These are phyloP conservation scores for Saccopteryx bilineata DNA, from an alignment of 2,113 vertebrate genomes.

Conservation along the genomic window DNA sequence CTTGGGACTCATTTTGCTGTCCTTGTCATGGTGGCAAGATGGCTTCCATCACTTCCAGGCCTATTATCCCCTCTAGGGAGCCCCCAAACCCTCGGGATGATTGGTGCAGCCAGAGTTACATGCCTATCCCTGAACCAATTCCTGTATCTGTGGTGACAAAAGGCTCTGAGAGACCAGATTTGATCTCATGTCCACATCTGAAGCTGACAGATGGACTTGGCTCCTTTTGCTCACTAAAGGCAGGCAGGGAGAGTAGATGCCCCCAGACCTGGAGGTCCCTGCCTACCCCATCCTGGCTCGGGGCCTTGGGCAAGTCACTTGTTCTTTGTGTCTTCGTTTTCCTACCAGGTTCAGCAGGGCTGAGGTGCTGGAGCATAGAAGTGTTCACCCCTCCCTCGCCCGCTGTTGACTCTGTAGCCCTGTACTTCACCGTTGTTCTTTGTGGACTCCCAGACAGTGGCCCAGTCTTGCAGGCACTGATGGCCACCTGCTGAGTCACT, in stretches of 20 bases:
- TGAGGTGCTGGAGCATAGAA: not conserved
- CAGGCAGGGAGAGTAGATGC: not conserved
- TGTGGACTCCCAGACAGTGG: not conserved
- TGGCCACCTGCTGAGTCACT: not conserved
- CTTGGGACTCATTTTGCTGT: not conserved
- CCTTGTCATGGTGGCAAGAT: not conserved
- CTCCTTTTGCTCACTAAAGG: not conserved
- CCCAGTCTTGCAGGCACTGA: not conserved
- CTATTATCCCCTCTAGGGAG: not conserved
- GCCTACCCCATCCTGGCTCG: not conserved
- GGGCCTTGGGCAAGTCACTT: not conserved
- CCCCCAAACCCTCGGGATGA: no score
- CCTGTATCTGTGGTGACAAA: not conserved
- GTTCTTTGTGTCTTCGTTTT: not conserved
- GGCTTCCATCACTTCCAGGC: not conserved
- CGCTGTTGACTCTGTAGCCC: fast-evolving
- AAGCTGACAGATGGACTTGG: not conserved
- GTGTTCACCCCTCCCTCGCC: not conserved
- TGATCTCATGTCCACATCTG: not conserved
- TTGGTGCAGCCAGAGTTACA: not conserved
- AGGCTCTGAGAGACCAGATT: not conserved
- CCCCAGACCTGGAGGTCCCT: not conserved
- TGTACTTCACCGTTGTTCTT: not conserved
- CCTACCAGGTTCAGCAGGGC: not conserved
- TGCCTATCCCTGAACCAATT: not conserved